Base-by-base conservation (phyloP, 1,140 invertebrate species). In the Sarcophaga bullata region DNA sequence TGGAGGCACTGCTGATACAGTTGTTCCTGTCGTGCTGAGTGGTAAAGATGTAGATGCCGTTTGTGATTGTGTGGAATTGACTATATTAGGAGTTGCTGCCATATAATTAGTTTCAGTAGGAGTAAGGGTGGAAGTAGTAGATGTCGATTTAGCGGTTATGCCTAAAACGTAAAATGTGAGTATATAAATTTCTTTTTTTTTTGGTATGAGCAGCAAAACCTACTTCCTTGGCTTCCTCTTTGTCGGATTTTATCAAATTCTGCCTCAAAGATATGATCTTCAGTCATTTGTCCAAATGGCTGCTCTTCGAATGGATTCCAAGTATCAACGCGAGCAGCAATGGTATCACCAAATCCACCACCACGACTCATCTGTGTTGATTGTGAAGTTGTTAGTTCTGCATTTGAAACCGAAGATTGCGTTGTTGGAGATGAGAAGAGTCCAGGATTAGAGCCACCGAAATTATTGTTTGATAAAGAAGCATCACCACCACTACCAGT, bases 271-370 rank as follows among this genome's bases (percentile, higher is more conserved):
- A 96, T 94, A 85, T 95, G 93, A 91, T 97, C 96, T 86, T 97
- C 96, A 3, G 94, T 95, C 89, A 95, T 92, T 86, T 94, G 93
- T 88, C 92, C 93, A 87, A 96, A 96, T n/a, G 93, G 92, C 76
- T 92, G 91, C 86, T 95, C 94, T 86, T 94, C 94, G 86, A 96
- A 97, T 25, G 95, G 96, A 92, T 97, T 97, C 95, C 95, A 96
- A 84, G 94, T 93, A 80, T 91, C 91, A 13, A 92, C 87, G 15
- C 90, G 85, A 83, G 89, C 89, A 6, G 86, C 87, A 80, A 84
- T 50, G 19, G 80, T 81, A 3, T 81, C 80, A 46, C 80, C 46
- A 8, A 50, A 17, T n/a, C 54, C 54, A n/a, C 15, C n/a, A 15
- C 54, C 62, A 13, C 82, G 82, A 15, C 49, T n/a, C 84, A 84